Evolutionary conservation across 2,888 invertebrate genomes (phyloP), one percentile per base, ranked within the genome.

Genomic region (Lepidonotus clava): DNA sequence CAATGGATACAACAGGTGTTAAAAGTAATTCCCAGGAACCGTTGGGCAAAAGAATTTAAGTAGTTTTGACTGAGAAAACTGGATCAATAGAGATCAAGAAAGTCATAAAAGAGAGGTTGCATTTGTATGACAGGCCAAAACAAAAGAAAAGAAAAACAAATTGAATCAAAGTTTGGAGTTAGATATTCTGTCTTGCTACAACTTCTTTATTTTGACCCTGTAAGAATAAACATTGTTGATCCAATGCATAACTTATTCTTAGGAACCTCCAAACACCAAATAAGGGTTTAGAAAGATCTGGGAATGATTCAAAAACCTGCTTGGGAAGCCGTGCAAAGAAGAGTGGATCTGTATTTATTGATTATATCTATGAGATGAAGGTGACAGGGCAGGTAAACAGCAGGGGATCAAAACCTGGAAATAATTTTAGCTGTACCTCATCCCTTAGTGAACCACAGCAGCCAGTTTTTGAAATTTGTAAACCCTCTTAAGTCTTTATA

Each of bases 171-270:
- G 38, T 36, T 36, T 5, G 71, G 71, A 28, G 71, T 71, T 6
- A 71, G 71, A 34, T 11, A 56, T 56, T 56, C 56, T 21, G 56
- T 56, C 5, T n/a, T 56, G 24, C n/a, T 56, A n/a, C 5, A 71
- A 11, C n/a, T 71, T 11, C 71, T 34, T 6, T 71, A 71, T n/a
- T 71, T 36, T n/a, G 71, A 71, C 32, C 36, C 71, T 14, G 38
- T 71, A 6, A 14, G 71, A 28, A 71, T 71, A 34, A 32, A 18
- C 6, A 32, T 71, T 34, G 32, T 71, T 32, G 71, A 71, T 32
- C 36, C 38, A 28, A 71, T 71, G 71, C 71, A 71, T 32, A 71
- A 71, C n/a, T 14, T 71, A 11, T 71, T 71, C n/a, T 14, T 71
- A n/a, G n/a, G n/a, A n/a, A n/a, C n/a, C n/a, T n/a, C n/a, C n/a